These are phyloP conservation scores for Maylandia zebra DNA, from an alignment of 2,113 vertebrate genomes.

Conservation along the genomic window DNA sequence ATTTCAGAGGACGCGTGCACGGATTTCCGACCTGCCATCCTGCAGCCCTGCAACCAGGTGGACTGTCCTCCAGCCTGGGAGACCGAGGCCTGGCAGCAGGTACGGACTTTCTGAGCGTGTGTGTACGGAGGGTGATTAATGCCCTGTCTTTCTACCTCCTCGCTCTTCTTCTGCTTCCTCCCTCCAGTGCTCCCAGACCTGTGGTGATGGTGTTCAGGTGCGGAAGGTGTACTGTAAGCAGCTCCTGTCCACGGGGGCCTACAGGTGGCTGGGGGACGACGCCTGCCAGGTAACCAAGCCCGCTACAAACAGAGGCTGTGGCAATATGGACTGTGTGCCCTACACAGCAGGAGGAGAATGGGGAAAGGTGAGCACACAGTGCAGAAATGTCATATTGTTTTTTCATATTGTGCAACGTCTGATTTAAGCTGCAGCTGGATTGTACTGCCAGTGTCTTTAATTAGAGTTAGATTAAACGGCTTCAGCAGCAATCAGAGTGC, in stretches of 20 bases:
- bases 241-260: slow-evolving; percentile 81
- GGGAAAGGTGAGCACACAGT: slow-evolving; percentile 76
- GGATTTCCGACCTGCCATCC: slow-evolving; percentile 70
- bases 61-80: slow-evolving; percentile 84
- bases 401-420: not conserved
- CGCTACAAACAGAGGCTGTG: slow-evolving; percentile 69
- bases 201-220: slow-evolving; percentile 79
- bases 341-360: slow-evolving; percentile 76
- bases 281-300: slow-evolving; percentile 70
- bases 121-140: not conserved
- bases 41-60: slow-evolving; percentile 85
- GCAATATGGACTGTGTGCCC: slow-evolving; percentile 77
- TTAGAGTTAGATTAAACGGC: not conserved
- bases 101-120: not conserved
- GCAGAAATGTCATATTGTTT: not conserved
- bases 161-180: not conserved
- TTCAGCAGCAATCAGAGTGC: not conserved
- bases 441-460: not conserved
- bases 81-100: slow-evolving; percentile 85
- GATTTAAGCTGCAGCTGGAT: not conserved
- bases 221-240: slow-evolving; percentile 83
- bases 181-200: slow-evolving; percentile 81
- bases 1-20: slow-evolving; percentile 66
- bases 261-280: slow-evolving; percentile 69
- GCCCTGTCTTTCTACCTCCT: not conserved